Base-by-base conservation (phyloP, 2,888 invertebrate genomes). In the Bibio marci region DNA sequence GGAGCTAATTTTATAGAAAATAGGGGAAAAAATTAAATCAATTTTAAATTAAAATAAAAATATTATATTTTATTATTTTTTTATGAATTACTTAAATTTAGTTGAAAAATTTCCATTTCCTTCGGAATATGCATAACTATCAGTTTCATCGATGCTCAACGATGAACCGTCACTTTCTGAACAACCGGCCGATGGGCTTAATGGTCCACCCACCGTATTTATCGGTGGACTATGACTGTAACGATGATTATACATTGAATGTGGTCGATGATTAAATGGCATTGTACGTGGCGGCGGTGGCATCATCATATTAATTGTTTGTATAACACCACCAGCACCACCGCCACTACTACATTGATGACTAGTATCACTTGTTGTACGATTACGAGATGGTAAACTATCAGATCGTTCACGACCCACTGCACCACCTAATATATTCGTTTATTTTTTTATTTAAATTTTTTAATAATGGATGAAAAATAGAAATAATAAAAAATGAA, bases 301-400 rank as follows among this genome's bases (percentile, higher is more conserved):
- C 15, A 55, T 48, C 8, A 6, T 4, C n/a, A n/a, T n/a, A n/a
- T n/a, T n/a, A n/a, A n/a, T n/a, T n/a, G n/a, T n/a, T n/a, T n/a
- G n/a, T n/a, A n/a, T n/a, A n/a, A n/a, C n/a, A 47, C 61, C 53
- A 31, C 52, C 55, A 40, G 45, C 45, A 44, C 5, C 22, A 4
- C 4, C 4, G 4, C 22, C 22, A 50, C 3, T 46, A 45, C 35
- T 46, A 40, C 32, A 45, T 49, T 32, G 31, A 52, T 55, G 46
- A 40, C 60, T 62, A 42, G 72, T 69, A 52, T 77, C 78, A 50
- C 73, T 75, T 32, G 68, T 66, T 12, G 76, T 73, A 28, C 78
- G 68, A 28, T 79, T 71, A 43, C 83, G 67, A 12, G 80, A 73
- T 4, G 83, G 86, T 68, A 87, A 73, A 54, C 83, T 86, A 58